Conservation (phyloP, 2,113 vertebrate species). For the Pachypanchax playfairii region DNA sequence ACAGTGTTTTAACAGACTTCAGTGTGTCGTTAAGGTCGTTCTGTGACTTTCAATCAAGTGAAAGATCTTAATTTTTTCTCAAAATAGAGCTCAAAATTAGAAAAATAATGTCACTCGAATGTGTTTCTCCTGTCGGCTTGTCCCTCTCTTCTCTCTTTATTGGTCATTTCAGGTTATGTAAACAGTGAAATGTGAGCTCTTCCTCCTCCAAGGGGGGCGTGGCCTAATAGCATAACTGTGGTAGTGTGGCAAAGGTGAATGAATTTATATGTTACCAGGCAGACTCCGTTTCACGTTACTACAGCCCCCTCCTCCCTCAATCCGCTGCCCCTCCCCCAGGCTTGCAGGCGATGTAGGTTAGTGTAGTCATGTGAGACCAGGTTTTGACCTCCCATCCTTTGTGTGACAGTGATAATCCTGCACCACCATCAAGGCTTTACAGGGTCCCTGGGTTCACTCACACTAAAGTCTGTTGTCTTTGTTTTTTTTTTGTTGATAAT, state of each 20-base stretch:
- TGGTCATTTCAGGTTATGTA: conserved; percentile 59
- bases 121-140: not conserved
- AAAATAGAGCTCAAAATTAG: not conserved
- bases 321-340: conserved; percentile 31
- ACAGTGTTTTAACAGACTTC: no score
- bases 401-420: conserved; percentile 28
- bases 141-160: conserved; percentile 6
- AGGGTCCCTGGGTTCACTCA: conserved; percentile 20
- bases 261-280: conserved; percentile 24
- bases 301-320: conserved; percentile 26
- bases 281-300: conserved; percentile 12
- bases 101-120: not conserved
- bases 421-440: conserved; percentile 14
- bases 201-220: conserved; percentile 28
- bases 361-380: conserved; percentile 42
- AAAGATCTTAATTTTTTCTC: conserved; percentile 3
- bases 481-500: no score
- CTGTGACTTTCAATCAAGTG: not conserved
- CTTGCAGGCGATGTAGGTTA: conserved; percentile 46
- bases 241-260: conserved; percentile 70
- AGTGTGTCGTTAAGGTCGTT: no score
- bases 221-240: conserved; percentile 52
- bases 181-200: conserved; percentile 58
- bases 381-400: conserved; percentile 16
- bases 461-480: no score